Base-by-base conservation (phyloP, 2,113 vertebrate genomes). In the Percopsis transmontana region DNA sequence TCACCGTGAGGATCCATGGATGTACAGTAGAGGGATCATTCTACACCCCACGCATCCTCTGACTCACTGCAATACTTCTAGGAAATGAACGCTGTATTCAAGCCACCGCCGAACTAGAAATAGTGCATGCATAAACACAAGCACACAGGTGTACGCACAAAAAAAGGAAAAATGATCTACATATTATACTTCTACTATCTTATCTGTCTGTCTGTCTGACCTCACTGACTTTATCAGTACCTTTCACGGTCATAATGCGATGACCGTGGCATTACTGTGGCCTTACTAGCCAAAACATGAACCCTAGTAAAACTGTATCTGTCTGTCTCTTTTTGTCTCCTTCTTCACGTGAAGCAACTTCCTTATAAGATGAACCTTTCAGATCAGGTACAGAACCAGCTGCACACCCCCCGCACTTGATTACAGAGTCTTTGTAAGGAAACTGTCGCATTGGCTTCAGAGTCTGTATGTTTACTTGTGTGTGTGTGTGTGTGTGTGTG, bases 281-380 rank as follows among this genome's bases (percentile, higher is more conserved):
- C 2, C 68, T 54, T 70, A 77, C 67, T 16, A 14, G 65, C 59
- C 75, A 58, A 63, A 62, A 64, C 68, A 20, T 75, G 61, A 84
- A 72, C 58, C 51, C 77, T 19, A 78, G 72, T 84, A 80, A 88
- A 90, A 79, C 78, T 82, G 59, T 79, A n/a, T 72, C 66, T 80
- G 74, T 83, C 57, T 88, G 18, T 80, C 59, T 88, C 58, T 80
- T 89, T 89, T 82, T 91, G 85, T 88, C 87, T 90, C 80, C 77
- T 73, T 82, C 82, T 81, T 65, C 75, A 64, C 76, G 63, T 80
- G 63, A 88, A 91, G 91, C 88, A 92, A 81, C 81, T 87, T 76
- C 92, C 90, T 69, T 91, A 92, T 89, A 91, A 90, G 91, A 91
- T 91, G 84, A 90, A 88, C 87, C 76, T 92, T 76, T 91, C 88